These are phyloP conservation scores for Hyles euphorbiae DNA, from an alignment of 1,140 invertebrate species.

Conservation along the genomic window DNA sequence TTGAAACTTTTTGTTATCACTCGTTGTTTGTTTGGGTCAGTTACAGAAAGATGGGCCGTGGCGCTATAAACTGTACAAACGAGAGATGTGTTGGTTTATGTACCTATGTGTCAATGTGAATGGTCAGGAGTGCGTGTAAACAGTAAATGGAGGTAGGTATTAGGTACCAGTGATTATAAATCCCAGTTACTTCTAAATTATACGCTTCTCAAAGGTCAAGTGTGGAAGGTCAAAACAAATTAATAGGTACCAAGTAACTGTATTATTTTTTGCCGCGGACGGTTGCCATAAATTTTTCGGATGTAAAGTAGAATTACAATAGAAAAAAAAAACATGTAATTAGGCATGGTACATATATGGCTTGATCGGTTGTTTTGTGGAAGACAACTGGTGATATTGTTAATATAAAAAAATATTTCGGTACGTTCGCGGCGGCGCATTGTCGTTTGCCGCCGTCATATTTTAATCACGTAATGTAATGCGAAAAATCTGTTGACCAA, in stretches of 20 bases:
- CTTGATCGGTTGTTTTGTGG: neutral
- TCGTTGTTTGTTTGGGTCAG: constrained; percentile 3
- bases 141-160: too few relatives aligned
- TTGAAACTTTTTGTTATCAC: constrained; percentile 4
- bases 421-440: constrained; percentile 44
- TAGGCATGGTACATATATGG: too few relatives aligned
- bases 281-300: neutral
- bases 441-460: constrained; percentile 29
- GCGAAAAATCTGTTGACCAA: constrained; percentile 64
- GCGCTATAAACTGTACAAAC: too few relatives aligned
- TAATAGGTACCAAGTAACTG: too few relatives aligned
- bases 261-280: too few relatives aligned
- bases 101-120: constrained; percentile 3
- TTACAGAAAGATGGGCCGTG: neutral
- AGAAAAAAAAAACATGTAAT: neutral
- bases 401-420: constrained; percentile 33
- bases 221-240: too few relatives aligned
- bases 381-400: neutral
- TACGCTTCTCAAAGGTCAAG: too few relatives aligned
- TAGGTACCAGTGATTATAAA: too few relatives aligned
- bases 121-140: too few relatives aligned
- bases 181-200: too few relatives aligned
- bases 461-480: constrained; percentile 56
- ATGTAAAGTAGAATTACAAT: neutral
- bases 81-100: neutral